Evolutionary conservation across 2,888 invertebrate genomes (phyloP).

Genomic region (Automeris io): DNA sequence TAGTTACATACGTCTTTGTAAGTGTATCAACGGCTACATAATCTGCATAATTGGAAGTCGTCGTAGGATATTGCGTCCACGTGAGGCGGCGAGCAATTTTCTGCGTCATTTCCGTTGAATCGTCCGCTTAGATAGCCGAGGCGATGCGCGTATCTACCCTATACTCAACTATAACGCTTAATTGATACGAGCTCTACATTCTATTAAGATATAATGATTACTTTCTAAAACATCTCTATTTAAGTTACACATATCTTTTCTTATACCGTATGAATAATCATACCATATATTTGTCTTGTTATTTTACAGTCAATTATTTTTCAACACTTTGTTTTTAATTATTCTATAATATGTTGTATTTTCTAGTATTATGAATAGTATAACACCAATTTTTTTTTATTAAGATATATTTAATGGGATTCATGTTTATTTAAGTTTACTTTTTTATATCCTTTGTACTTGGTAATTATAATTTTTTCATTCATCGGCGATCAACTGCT

Average conservation of each 20-base stretch:
- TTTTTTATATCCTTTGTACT: too few species aligned
- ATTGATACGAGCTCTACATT: slow-evolving; percentile 36
- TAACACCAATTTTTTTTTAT: neutral
- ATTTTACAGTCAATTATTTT: too few species aligned
- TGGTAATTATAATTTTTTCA: too few species aligned
- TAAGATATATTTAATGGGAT: neutral
- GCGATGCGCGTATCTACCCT: slow-evolving; percentile 40
- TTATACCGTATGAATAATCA: too few species aligned
- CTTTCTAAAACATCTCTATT: too few species aligned
- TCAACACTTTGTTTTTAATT: too few species aligned
- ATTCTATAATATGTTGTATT: too few species aligned
- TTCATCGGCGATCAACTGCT: too few species aligned
- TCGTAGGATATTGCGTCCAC: slow-evolving; percentile 73
- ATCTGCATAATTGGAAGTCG: slow-evolving; percentile 74
- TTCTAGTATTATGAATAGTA: neutral
- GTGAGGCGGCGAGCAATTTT: slow-evolving; percentile 71
- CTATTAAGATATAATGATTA: neutral
- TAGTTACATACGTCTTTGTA: slow-evolving; percentile 18
- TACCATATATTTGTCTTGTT: too few species aligned
- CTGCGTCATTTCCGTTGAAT: slow-evolving; percentile 71
- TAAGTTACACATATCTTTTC: too few species aligned
- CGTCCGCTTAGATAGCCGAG: slow-evolving; percentile 51
- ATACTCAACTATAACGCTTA: slow-evolving; percentile 43
- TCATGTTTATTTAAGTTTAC: too few species aligned
- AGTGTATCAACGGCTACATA: slow-evolving; percentile 56